Evolutionary conservation across 2,888 invertebrate species (phyloP), one percentile per base, ranked within the genome.

Genomic region (Oscheius sp.): DNA sequence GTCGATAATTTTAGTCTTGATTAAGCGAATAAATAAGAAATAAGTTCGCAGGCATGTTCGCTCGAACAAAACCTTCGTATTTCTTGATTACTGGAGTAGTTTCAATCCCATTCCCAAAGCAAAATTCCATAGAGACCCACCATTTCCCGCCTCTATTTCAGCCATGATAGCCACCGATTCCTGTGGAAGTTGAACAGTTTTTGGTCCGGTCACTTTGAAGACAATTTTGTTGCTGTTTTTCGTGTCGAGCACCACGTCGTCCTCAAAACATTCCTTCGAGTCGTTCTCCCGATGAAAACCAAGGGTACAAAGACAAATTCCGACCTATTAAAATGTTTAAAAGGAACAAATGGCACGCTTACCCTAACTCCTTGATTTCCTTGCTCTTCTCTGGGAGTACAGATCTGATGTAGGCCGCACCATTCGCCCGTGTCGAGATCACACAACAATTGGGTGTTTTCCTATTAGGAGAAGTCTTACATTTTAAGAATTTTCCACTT

Each of bases 361-460:
- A 63, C 63, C 48, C 63, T 47, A 29, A 10, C 11, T 42, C 63
- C 63, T 48, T 21, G 21, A 21, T 21, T 21, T 21, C 13, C 21
- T 48, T n/a, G 47, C 21, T 48, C 63, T 21, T n/a, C 50, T 48
- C 63, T 11, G 7, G 63, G 63, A 55, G 55, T 55, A 68, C 68
- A 68, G 29, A 68, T 29, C 42, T 68, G 68, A 35, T 55, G 11
- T 9, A 11, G 3, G 32, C 68, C 68, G 37, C 68, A 68, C 55
- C 53, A 68, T 37, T 68, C 68, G 21, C 68, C 68, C 2, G 68
- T 68, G 42, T 68, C 68, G 9, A 55, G 68, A 37, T 68, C 68
- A n/a, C 68, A 68, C 53, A 68, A n/a, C 55, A 68, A 37, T 55
- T 68, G 53, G 37, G 68, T 68, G 21, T 55, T 55, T 29, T 68